Evolutionary conservation across 2,113 vertebrate species (phyloP).

Genomic region (Corythornis vintsioides): DNA sequence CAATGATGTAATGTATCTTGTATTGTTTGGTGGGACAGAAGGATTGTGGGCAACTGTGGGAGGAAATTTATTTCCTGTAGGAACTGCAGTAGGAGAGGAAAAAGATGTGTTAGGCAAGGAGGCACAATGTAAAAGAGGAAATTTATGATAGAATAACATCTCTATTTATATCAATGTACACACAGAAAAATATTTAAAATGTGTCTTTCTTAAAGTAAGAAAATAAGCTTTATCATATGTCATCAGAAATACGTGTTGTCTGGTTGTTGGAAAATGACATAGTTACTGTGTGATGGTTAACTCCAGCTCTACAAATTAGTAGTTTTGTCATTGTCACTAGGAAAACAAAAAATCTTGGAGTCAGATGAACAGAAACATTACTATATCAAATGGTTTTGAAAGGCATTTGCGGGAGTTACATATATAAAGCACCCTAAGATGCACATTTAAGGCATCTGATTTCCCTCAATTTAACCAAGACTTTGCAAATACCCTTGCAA

Average conservation of each 20-base stretch:
- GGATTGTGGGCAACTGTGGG: constrained; percentile 72
- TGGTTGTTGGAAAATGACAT: not conserved
- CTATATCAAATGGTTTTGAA: constrained; percentile 6
- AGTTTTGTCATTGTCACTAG: not conserved
- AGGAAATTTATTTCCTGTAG: constrained; percentile 67
- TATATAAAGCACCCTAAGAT: not conserved
- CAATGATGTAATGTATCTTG: constrained; percentile 3
- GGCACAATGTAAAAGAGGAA: constrained; percentile 35
- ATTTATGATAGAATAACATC: constrained; percentile 15
- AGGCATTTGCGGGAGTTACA: not conserved
- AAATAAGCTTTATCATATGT: not conserved
- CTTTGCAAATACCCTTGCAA: not conserved
- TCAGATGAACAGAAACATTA: not conserved
- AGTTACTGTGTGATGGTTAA: not conserved
- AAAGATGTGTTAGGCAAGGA: constrained; percentile 56
- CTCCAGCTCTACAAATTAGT: not conserved
- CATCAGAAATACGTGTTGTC: not conserved
- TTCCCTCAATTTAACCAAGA: not conserved
- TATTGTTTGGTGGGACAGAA: constrained; percentile 70
- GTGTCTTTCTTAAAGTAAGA: not conserved
- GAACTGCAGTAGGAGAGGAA: constrained; percentile 59
- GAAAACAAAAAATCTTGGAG: not conserved
- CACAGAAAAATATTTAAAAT: constrained; percentile 46
- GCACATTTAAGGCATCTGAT: not conserved
- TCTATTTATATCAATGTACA: constrained; percentile 48